Conservation (phyloP, 2,888 invertebrate genomes). For the Apoderus coryli region DNA sequence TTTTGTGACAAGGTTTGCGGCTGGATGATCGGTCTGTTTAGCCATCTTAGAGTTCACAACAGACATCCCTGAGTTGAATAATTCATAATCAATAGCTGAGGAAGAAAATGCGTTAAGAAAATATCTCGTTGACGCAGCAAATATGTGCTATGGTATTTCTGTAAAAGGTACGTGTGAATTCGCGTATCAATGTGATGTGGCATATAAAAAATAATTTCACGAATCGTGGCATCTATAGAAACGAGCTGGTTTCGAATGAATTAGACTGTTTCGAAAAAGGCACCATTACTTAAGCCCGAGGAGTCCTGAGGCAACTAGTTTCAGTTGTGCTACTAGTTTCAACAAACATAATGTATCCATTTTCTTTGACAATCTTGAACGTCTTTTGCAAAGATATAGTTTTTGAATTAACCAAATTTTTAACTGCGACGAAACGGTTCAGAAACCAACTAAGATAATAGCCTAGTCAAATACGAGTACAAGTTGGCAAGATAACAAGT, state of each 20-base stretch:
- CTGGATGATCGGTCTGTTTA: too few species aligned
- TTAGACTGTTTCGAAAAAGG: constrained; percentile 4
- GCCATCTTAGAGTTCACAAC: too few species aligned
- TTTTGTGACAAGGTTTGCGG: too few species aligned
- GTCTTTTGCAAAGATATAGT: neutral
- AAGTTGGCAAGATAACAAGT: constrained; percentile 12
- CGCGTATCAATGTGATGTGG: constrained; percentile 8
- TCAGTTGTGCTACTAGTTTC: constrained; percentile 3
- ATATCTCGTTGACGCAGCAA: constrained; percentile 4
- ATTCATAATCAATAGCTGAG: too few species aligned
- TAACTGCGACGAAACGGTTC: constrained; percentile 10
- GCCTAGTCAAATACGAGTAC: constrained; percentile 9
- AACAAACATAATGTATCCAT: constrained; percentile 1
- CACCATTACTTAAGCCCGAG: neutral
- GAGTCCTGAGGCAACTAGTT: constrained; percentile 4
- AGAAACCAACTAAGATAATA: constrained; percentile 12
- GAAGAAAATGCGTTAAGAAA: constrained; percentile 5
- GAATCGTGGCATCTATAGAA: constrained; percentile 7
- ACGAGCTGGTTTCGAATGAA: constrained; percentile 11
- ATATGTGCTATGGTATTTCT: constrained; percentile 9
- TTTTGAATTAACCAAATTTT: neutral
- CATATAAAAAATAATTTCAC: constrained; percentile 8
- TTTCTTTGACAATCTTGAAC: constrained; percentile 4
- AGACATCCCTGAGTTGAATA: too few species aligned
- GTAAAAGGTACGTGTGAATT: constrained; percentile 5